Percentiles rank a stretch among this genome's conserved stretches.
phyloP scores from a whole-genome alignment of 2,888 invertebrate species.

The Zele albiditarsus region DNA sequence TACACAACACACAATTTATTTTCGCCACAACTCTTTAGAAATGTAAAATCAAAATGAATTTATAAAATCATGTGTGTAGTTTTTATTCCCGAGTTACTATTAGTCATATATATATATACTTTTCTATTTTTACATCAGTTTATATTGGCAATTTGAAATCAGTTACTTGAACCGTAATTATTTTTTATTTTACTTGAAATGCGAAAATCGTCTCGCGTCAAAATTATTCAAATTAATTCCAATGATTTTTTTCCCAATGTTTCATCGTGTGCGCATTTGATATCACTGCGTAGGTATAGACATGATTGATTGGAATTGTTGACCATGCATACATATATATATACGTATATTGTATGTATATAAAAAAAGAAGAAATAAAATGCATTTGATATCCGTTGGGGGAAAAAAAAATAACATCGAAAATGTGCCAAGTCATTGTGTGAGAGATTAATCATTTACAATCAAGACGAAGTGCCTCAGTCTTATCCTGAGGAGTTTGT shows the following conservation, averaged over 20 bases:
- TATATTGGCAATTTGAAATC: no score
- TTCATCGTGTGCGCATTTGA: background rate
- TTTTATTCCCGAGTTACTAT: no score
- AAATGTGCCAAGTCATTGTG: slow-evolving; percentile 20
- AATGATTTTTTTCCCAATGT: background rate
- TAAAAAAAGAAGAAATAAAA: background rate
- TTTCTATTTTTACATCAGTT: no score
- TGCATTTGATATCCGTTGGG: background rate
- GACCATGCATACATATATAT: background rate
- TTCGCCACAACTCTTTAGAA: no score
- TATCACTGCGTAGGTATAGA: background rate
- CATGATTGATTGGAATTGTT: background rate
- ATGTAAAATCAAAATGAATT: no score
- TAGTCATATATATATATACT: no score
- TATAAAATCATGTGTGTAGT: no score
- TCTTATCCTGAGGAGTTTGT: slow-evolving; percentile 26
- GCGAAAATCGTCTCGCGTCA: no score
- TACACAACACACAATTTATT: no score
- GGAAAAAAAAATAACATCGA: background rate
- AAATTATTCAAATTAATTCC: no score
- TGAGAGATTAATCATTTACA: slow-evolving; percentile 45
- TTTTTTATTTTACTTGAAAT: no score
- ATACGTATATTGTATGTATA: background rate
- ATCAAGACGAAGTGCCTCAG: slow-evolving; percentile 39
- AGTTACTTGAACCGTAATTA: no score